Conservation (phyloP, 2,888 invertebrate genomes). For the Acanthococcus lagerstroemiae region DNA sequence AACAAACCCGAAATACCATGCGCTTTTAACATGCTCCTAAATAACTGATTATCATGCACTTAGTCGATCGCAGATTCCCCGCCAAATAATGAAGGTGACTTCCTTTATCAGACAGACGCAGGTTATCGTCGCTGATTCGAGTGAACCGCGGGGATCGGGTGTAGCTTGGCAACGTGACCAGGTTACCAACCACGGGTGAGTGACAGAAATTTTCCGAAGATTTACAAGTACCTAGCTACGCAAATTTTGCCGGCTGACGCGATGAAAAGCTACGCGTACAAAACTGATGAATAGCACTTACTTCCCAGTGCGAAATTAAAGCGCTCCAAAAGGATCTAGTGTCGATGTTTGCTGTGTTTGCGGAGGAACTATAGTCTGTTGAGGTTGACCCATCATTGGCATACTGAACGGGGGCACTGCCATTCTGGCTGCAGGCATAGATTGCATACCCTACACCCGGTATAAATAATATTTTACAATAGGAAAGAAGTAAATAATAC, state of each 20-base stretch:
- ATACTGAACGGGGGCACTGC: conserved; percentile 22
- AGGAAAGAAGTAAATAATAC: conserved; percentile 16
- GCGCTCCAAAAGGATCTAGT: conserved; percentile 28
- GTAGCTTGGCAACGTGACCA: too few species aligned
- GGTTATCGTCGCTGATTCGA: too few species aligned
- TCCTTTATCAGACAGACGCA: too few species aligned
- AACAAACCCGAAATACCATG: too few species aligned
- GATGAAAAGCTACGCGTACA: neutral
- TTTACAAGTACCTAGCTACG: too few species aligned
- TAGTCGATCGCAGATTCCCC: too few species aligned
- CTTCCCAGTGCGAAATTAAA: conserved; percentile 18
- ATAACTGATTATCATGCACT: too few species aligned
- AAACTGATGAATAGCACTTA: conserved; percentile 5
- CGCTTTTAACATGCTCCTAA: too few species aligned
- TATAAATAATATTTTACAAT: conserved; percentile 27
- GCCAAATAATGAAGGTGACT: too few species aligned
- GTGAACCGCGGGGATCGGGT: too few species aligned
- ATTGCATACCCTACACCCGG: conserved; percentile 28
- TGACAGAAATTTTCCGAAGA: too few species aligned
- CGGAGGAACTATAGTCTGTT: conserved; percentile 18
- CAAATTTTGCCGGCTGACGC: neutral
- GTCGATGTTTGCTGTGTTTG: conserved; percentile 18
- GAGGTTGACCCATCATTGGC: conserved; percentile 13
- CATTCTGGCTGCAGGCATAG: conserved; percentile 28
- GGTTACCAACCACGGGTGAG: too few species aligned